These are phyloP conservation scores for Epizoanthus scotinus DNA, from an alignment of 92 coral and sea anemone species.

Conservation along the genomic window DNA sequence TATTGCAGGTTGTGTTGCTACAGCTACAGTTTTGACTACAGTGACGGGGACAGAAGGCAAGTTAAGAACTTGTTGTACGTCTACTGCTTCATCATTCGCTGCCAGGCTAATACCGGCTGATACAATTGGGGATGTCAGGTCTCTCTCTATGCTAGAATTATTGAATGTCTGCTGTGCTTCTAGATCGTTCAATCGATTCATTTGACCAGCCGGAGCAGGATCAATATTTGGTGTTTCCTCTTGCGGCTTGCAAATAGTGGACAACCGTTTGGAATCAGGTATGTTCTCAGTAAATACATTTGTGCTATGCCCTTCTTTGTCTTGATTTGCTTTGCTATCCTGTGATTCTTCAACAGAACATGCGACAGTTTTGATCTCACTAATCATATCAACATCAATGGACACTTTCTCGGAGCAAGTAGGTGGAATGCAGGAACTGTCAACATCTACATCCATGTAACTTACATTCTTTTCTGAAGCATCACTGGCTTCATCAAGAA, in stretches of 20 bases:
- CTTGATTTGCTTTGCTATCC: not conserved
- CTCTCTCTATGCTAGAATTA: no score
- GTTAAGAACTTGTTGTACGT: not conserved
- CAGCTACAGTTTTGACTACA: not conserved
- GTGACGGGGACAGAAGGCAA: not conserved
- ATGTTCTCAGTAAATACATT: no score
- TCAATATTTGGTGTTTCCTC: no score
- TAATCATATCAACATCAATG: not conserved
- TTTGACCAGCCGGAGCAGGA: no score
- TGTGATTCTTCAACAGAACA: not conserved
- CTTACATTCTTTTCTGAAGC: not conserved
- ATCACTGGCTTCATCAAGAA: not conserved
- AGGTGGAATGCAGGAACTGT: not conserved
- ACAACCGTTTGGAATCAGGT: no score
- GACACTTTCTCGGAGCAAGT: not conserved
- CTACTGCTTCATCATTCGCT: no score
- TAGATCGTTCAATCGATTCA: no score
- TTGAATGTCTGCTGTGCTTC: no score
- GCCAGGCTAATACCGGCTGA: no score
- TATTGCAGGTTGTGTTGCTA: not conserved
- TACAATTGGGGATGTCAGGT: no score
- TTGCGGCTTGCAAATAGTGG: no score
- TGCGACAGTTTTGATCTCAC: not conserved
- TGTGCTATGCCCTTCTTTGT: no score
- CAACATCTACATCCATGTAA: not conserved